phyloP scores from a whole-genome alignment of 2,888 invertebrate genomes.

The Neocrepidodera transversa region DNA sequence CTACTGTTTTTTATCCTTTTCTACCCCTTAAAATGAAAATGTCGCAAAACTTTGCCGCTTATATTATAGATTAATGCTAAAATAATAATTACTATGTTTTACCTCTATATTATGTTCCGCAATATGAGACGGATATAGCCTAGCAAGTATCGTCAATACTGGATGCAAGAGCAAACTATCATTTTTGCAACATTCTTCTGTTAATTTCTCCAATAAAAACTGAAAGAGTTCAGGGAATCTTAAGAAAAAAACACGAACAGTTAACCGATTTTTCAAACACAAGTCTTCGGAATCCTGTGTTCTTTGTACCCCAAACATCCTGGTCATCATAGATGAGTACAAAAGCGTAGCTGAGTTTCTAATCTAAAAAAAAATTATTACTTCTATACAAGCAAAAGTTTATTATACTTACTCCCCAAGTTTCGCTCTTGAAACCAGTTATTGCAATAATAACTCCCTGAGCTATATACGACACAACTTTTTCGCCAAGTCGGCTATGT shows the following conservation, averaged over 20 bases:
- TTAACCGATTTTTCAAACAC: conserved; percentile 72
- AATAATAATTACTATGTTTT: too few species aligned
- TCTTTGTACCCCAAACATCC: conserved; percentile 86
- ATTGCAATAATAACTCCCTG: conserved; percentile 76
- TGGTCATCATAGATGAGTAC: conserved; percentile 80
- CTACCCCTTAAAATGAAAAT: too few species aligned
- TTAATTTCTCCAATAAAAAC: conserved; percentile 60
- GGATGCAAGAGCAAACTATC: conserved; percentile 75
- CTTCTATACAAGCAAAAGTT: background rate
- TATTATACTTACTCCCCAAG: conserved; percentile 76
- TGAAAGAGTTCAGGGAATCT: conserved; percentile 69
- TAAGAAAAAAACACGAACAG: conserved; percentile 82
- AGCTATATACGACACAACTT: conserved; percentile 72
- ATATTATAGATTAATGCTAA: too few species aligned
- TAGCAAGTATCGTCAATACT: conserved; percentile 76
- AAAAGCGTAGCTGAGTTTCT: conserved; percentile 87
- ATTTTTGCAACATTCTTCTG: conserved; percentile 55
- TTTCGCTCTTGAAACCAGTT: conserved; percentile 72
- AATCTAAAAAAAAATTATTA: conserved; percentile 67
- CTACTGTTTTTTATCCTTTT: too few species aligned
- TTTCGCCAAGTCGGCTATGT: conserved; percentile 77
- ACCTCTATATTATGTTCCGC: conserved; percentile 74
- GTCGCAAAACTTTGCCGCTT: too few species aligned
- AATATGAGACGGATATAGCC: conserved; percentile 77
- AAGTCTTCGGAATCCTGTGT: conserved; percentile 66